These are phyloP conservation scores for Synanthedon tipuliformis DNA, from an alignment of 2,888 invertebrate genomes.

Conservation along the genomic window DNA sequence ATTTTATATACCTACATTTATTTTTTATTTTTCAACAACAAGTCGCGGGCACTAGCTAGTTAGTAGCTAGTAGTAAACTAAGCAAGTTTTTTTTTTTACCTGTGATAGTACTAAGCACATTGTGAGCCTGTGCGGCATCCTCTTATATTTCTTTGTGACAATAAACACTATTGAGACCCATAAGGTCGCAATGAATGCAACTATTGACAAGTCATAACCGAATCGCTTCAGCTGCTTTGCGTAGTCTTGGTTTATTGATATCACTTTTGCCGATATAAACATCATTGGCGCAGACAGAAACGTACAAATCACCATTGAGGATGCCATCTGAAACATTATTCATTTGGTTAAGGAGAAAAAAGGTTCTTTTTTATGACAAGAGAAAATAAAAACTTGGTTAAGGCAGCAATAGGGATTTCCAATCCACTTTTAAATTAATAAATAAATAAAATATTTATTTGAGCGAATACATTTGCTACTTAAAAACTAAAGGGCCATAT, in stretches of 20 bases:
- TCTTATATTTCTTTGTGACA: slow-evolving; percentile 79
- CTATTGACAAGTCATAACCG: slow-evolving; percentile 86
- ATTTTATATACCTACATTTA: too few relatives aligned
- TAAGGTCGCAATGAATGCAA: slow-evolving; percentile 79
- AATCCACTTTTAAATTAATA: neutral
- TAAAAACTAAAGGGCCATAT: too few relatives aligned
- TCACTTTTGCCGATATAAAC: slow-evolving; percentile 95
- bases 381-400: too few relatives aligned
- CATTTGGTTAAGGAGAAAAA: neutral
- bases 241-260: slow-evolving; percentile 84
- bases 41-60: too few relatives aligned
- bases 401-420: too few relatives aligned
- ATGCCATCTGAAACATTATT: slow-evolving; percentile 77
- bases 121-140: slow-evolving; percentile 86
- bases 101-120: slow-evolving; percentile 83
- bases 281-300: slow-evolving; percentile 94
- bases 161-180: slow-evolving; percentile 83
- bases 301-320: slow-evolving; percentile 94
- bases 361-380: neutral
- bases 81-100: slow-evolving; percentile 53
- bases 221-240: slow-evolving; percentile 81
- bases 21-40: too few relatives aligned
- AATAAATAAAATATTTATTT: too few relatives aligned
- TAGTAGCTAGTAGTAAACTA: too few relatives aligned
- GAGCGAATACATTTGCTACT: too few relatives aligned